Evolutionary conservation across 2,888 invertebrate genomes (phyloP), one percentile per base, ranked within the genome.

Genomic region (Aromia moschata): DNA sequence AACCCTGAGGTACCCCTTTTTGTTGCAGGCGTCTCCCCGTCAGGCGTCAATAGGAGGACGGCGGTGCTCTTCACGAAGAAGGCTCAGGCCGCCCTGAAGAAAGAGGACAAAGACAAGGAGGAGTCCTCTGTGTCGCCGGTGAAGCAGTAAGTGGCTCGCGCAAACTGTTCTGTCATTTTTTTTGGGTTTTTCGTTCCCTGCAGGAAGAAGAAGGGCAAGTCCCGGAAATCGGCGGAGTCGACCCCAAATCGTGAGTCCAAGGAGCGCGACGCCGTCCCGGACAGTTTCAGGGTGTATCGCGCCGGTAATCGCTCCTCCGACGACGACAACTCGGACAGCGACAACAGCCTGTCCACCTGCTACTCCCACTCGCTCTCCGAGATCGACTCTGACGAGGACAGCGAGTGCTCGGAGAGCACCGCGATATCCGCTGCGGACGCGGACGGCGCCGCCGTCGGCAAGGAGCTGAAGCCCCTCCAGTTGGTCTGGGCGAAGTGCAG

Each of bases 401-500:
- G 76, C 15, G 74, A 75, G 16, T 70, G 77, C 58, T 81, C 80
- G 20, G 77, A 77, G 16, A 81, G 81, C 12, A 65, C 77, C 14
- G 74, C 74, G 1, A 77, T 79, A 16, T 79, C 80, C 12, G 81
- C 80, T 10, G 80, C 78, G 5, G 65, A 65, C 14, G 46, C 38
- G 2, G 46, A 36, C 10, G 43, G 49, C 16, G 37, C 36, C 4
- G 14, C 15, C n/a, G 51, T 54, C 12, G 74, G 69, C 11, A 70
- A 67, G 17, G 78, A 87, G 25, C 79, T 96, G 57, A 91, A 93
- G 72, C 94, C 96, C 1, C 81, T 97, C 62, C 94, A 96, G 79
- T 85, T 97, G 41, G 97, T 98, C 1, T 98, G 97, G 98, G 97
- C 97, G 12, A 97, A 98, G 79, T 96, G 96, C 83, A 88, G 93